phyloP scores from a whole-genome alignment of 2,797 vertebrate genomes.

The Fringilla coelebs region DNA sequence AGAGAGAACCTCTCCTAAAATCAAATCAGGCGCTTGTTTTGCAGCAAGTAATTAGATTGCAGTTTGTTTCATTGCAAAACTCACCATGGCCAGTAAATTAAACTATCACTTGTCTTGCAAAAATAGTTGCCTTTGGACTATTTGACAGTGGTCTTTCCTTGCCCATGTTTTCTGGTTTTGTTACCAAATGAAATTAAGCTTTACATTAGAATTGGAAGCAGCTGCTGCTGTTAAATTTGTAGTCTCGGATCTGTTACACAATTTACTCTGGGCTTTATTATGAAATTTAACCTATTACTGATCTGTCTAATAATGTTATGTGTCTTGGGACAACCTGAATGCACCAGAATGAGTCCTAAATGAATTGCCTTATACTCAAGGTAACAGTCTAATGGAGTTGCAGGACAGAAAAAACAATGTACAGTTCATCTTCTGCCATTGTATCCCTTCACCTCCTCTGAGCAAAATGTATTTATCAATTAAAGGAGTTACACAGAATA shows the following conservation, averaged over 20 bases:
- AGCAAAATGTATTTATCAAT: slow-evolving; percentile 10
- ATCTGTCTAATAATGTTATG: neutral
- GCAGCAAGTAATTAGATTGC: slow-evolving; percentile 55
- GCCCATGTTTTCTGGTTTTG: neutral
- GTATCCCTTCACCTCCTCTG: neutral
- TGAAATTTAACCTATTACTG: neutral
- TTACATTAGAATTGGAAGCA: neutral
- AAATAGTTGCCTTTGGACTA: slow-evolving; percentile 24
- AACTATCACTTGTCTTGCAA: slow-evolving; percentile 37
- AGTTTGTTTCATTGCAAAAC: slow-evolving; percentile 50
- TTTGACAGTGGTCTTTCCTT: neutral
- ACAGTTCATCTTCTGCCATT: neutral
- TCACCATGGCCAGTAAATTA: slow-evolving; percentile 49
- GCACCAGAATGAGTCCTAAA: neutral
- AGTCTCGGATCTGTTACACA: neutral
- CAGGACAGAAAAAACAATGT: neutral
- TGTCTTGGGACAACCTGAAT: neutral
- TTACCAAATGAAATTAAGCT: neutral
- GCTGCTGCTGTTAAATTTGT: neutral
- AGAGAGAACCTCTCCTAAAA: slow-evolving; percentile 46
- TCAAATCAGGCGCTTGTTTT: slow-evolving; percentile 59
- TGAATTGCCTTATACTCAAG: neutral
- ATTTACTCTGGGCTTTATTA: neutral
- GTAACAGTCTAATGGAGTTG: neutral
- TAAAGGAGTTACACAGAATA: neutral